These are phyloP conservation scores for Orchesella cincta DNA, from an alignment of 1,140 invertebrate species.

Conservation along the genomic window DNA sequence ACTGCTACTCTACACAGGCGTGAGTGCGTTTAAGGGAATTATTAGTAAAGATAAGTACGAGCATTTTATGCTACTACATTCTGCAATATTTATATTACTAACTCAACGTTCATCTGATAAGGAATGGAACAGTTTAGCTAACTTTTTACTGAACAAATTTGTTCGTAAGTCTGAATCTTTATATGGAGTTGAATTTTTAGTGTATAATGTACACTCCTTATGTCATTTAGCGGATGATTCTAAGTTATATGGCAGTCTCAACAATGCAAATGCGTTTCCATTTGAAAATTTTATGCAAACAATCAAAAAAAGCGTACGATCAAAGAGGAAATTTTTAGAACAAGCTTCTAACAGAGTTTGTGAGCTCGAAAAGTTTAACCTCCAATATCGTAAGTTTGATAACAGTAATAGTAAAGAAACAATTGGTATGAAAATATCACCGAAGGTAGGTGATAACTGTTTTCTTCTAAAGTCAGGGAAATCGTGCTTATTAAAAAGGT, in stretches of 20 bases:
- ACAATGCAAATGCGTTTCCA: slow-evolving; percentile 55
- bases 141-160: background rate
- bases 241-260: slow-evolving; percentile 54
- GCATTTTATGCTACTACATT: slow-evolving; percentile 3
- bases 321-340: too few species aligned
- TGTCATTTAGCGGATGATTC: slow-evolving; percentile 57
- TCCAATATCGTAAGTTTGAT: too few species aligned
- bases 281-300: slow-evolving; percentile 58
- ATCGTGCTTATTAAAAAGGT: too few species aligned
- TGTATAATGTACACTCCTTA: slow-evolving; percentile 55
- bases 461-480: too few species aligned
- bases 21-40: background rate
- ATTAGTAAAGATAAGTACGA: background rate
- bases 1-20: slow-evolving; percentile 43
- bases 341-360: too few species aligned
- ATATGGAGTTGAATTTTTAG: slow-evolving; percentile 12
- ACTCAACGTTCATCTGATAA: background rate
- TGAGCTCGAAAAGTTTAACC: too few species aligned
- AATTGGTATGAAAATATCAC: too few species aligned
- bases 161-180: background rate
- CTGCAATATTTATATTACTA: slow-evolving; percentile 3
- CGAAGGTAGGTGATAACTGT: too few species aligned
- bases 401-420: too few species aligned
- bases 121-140: background rate
- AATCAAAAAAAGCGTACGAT: too few species aligned